Evolutionary conservation across 2,888 invertebrate species (phyloP).

Genomic region (Coronaproctus castanopsis): DNA sequence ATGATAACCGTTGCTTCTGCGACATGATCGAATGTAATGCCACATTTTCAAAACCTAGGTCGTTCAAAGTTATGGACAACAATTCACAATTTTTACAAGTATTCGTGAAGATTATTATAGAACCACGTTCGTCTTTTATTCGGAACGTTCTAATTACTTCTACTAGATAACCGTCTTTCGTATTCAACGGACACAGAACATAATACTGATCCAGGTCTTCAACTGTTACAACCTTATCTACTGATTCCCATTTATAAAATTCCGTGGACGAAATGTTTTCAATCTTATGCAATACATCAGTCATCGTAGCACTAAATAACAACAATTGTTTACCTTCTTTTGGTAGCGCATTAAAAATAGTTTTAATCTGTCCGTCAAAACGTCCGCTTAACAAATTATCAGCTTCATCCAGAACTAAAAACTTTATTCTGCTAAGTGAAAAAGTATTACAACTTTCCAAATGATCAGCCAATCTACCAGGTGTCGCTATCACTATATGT

Average conservation of each 20-base stretch:
- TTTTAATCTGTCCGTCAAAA: slow-evolving; percentile 61
- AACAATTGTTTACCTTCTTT: slow-evolving; percentile 64
- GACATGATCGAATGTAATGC: slow-evolving; percentile 84
- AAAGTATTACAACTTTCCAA: slow-evolving; percentile 69
- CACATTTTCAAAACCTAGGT: slow-evolving; percentile 70
- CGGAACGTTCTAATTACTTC: slow-evolving; percentile 57
- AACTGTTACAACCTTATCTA: slow-evolving; percentile 57
- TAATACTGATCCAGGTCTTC: slow-evolving; percentile 77
- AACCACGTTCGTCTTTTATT: slow-evolving; percentile 48
- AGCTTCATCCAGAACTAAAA: slow-evolving; percentile 89
- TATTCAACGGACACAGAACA: slow-evolving; percentile 73
- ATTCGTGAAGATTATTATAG: slow-evolving; percentile 83
- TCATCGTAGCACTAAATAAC: slow-evolving; percentile 89
- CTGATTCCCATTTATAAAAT: slow-evolving; percentile 43
- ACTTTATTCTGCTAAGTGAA: slow-evolving; percentile 54
- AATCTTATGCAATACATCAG: slow-evolving; percentile 51
- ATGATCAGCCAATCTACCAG: slow-evolving; percentile 85
- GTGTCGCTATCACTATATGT: slow-evolving; percentile 90
- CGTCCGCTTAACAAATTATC: slow-evolving; percentile 65
- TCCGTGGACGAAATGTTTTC: slow-evolving; percentile 40
- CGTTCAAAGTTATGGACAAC: slow-evolving; percentile 67
- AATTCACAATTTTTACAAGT: slow-evolving; percentile 93
- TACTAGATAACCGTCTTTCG: slow-evolving; percentile 79
- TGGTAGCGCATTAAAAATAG: slow-evolving; percentile 56
- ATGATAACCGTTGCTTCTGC: slow-evolving; percentile 63